Base-by-base conservation (phyloP, 2,888 invertebrate species). In the Mylabris sibirica region DNA sequence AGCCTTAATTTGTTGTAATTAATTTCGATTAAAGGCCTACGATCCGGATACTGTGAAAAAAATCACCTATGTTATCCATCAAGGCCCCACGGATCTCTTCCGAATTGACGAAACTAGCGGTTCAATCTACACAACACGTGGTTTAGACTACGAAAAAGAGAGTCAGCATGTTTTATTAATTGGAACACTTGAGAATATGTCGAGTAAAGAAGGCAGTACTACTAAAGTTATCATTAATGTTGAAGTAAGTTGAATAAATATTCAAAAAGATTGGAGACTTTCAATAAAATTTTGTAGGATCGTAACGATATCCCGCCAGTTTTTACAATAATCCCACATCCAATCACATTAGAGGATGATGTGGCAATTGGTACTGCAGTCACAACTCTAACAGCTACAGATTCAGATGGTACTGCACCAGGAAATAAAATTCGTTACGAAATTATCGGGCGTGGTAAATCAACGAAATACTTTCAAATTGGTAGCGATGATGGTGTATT, bases 301-400 rank as follows among this genome's bases (percentile, higher is more conserved):
- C 90, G 92, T 74, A 96, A 96, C 83, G 96, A 97, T 84, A 92
- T 95, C 75, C 91, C 95, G 0, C 96, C 96, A 6, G 91, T 95
- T 63, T 96, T 96, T 83, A 92, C 93, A 0, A 90, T 93, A 0
- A 90, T 94, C 0, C 92, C 94, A 0, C 91, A 93, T 64, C 94
- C 96, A 0, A 90, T 96, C 1, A 93, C 94, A 0, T 86, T 96
- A 12, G 94, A 94, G 77, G 96, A 95, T 79, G 92, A 94, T 41
- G 91, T 93, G 0, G 88, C 93, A 0, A 93, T 96, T 68, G 96
- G 96, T 22, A 92, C 92, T 1, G 87, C 91, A 1, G 92, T 97
- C 0, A 91, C 93, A 22, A 92, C 91, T 14, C 90, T 96, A 59
- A 87, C 90, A 0, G 97, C 97, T 0, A 88, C 90, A 0, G 97